A percentile compares a stretch with the other conserved stretches of the same genome.
phyloP scores from a whole-genome alignment of 2,113 vertebrate species.

The Osmerus eperlanus region DNA sequence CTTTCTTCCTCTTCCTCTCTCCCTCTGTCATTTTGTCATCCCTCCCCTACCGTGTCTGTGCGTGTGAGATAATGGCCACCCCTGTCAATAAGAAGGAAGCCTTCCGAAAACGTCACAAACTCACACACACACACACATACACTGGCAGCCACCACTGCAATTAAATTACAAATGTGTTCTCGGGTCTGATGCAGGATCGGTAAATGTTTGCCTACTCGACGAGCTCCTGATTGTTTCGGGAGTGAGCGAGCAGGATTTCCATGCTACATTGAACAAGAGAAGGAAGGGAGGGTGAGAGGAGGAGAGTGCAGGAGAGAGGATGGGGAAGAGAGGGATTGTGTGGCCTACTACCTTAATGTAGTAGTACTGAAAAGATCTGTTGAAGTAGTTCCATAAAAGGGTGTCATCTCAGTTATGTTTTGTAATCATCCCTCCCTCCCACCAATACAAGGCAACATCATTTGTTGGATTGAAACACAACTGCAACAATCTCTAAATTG shows the following conservation, averaged over 20 bases:
- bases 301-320: conserved; percentile 4
- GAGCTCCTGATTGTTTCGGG: conserved; percentile 38
- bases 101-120: conserved; percentile 32
- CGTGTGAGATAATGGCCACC: conserved; percentile 51
- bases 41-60: conserved; percentile 44
- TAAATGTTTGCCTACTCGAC: conserved; percentile 47
- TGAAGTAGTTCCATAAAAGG: neutral
- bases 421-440: no score
- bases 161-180: conserved; percentile 52
- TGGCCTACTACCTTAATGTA: no score
- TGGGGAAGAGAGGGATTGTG: neutral
- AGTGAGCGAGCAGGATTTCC: conserved; percentile 45
- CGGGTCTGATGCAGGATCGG: conserved; percentile 32
- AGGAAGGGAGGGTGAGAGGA: conserved; percentile 11
- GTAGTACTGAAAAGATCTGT: neutral
- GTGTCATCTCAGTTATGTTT: no score
- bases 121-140: conserved; percentile 19
- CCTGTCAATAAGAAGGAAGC: conserved; percentile 48
- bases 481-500: no score
- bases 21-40: conserved; percentile 40
- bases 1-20: conserved; percentile 1
- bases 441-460: no score
- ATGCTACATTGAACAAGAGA: conserved; percentile 25
- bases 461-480: no score
- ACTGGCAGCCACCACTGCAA: conserved; percentile 30